These are phyloP conservation scores for Psettodes erumei DNA, from an alignment of 2,113 vertebrate species.

Conservation along the genomic window DNA sequence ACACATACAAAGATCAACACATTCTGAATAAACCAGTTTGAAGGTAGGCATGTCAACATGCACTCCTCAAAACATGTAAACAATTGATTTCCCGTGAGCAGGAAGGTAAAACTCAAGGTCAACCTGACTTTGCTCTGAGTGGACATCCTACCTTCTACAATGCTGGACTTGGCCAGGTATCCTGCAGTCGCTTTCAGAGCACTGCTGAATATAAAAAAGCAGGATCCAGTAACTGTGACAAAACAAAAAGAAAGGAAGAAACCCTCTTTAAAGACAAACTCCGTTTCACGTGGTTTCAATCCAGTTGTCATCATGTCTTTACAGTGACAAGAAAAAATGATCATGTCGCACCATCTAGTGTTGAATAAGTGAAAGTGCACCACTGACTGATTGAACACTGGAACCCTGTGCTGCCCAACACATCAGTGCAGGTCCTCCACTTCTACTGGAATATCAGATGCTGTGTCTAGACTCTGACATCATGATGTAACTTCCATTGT, in stretches of 20 bases:
- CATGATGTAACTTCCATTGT: background rate
- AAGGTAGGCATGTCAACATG: constrained; percentile 28
- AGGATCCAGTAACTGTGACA: constrained; percentile 95
- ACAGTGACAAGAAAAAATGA: constrained; percentile 65
- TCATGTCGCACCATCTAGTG: constrained; percentile 83
- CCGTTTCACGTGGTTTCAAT: background rate
- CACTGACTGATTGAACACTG: background rate
- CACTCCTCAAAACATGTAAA: constrained; percentile 25
- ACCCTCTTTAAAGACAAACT: background rate
- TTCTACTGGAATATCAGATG: background rate
- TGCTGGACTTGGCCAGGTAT: constrained; percentile 97
- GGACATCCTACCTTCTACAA: constrained; percentile 93
- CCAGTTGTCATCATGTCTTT: background rate
- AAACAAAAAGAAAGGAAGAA: background rate
- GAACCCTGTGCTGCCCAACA: background rate
- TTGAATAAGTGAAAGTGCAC: background rate
- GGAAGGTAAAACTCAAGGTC: constrained; percentile 5
- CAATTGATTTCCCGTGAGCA: constrained; percentile 23
- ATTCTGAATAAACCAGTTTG: constrained; percentile 57
- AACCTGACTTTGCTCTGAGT: constrained; percentile 69
- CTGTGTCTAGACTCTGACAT: background rate
- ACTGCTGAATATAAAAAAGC: constrained; percentile 98
- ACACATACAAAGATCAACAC: constrained; percentile 66
- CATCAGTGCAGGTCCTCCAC: background rate
- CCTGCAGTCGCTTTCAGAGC: constrained; percentile 96